A percentile compares a stretch with the other conserved stretches of the same genome.
Conservation (phyloP, 2,797 vertebrate species). For the Tarsius wallacei region DNA sequence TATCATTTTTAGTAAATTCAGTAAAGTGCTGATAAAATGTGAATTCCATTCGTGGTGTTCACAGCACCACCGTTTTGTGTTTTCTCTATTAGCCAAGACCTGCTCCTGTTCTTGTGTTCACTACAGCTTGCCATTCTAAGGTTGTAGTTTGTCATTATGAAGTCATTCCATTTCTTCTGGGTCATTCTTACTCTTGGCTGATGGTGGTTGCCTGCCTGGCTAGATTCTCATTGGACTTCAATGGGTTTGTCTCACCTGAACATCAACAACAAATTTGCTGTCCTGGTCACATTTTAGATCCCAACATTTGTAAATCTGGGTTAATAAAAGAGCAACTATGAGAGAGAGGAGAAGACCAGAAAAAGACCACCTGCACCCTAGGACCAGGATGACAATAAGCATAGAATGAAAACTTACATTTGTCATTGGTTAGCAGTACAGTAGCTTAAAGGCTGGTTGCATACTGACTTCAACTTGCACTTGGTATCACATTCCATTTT, state of each 20-base stretch:
- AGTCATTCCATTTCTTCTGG: background rate
- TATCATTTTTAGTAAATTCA: constrained; percentile 24
- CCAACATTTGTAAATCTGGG: background rate
- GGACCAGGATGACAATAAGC: background rate
- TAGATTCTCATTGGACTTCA: background rate
- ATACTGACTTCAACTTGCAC: background rate
- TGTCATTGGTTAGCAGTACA: background rate
- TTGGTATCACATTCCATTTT: background rate
- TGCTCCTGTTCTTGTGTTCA: background rate
- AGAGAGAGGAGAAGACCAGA: background rate
- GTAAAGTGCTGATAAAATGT: background rate
- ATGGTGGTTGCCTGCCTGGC: background rate
- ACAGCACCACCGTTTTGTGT: background rate
- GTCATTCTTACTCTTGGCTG: background rate
- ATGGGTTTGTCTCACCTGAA: background rate
- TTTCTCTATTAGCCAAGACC: background rate
- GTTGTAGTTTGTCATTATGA: background rate
- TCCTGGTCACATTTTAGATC: background rate
- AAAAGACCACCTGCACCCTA: background rate
- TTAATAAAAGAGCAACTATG: constrained; percentile 32
- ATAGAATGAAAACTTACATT: background rate
- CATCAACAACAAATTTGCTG: background rate
- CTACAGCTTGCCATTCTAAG: background rate
- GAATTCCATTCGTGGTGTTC: background rate
- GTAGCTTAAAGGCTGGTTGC: background rate